Evolutionary conservation across 2,113 vertebrate species (phyloP).

Genomic region (Cyprinodon brontotheroides): DNA sequence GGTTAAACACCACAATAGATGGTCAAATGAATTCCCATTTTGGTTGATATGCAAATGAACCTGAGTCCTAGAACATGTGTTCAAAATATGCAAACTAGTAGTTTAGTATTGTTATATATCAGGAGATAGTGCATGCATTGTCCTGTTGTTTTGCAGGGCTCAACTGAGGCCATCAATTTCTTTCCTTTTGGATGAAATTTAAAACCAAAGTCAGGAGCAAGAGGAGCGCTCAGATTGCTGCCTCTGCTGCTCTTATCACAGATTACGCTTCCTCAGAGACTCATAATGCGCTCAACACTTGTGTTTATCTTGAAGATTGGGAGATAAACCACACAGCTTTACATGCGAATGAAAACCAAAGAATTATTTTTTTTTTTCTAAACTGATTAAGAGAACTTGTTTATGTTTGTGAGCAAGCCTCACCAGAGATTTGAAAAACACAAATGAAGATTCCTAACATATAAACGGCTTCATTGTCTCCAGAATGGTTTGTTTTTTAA

Average conservation of each 20-base stretch:
- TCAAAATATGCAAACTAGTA: slow-evolving; percentile 4
- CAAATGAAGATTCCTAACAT: neutral
- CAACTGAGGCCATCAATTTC: slow-evolving; percentile 17
- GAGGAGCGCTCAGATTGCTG: slow-evolving; percentile 37
- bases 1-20: slow-evolving; percentile 11
- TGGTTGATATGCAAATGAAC: slow-evolving; percentile 30
- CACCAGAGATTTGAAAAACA: slow-evolving; percentile 10
- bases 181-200: slow-evolving; percentile 16
- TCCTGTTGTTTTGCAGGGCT: slow-evolving; percentile 7
- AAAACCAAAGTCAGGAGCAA: slow-evolving; percentile 19
- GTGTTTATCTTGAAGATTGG: slow-evolving; percentile 57
- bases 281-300: slow-evolving; percentile 50
- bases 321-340: slow-evolving; percentile 58
- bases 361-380: slow-evolving; percentile 37
- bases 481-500: neutral
- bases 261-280: slow-evolving; percentile 65
- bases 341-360: slow-evolving; percentile 54
- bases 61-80: neutral
- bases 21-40: slow-evolving; percentile 25
- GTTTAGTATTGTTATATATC: slow-evolving; percentile 10
- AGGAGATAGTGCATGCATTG: slow-evolving; percentile 1
- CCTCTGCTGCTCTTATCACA: slow-evolving; percentile 47
- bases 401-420: slow-evolving; percentile 10
- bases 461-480: neutral
- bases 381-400: slow-evolving; percentile 25